A percentile compares a stretch with the other conserved stretches of the same genome.
Evolutionary conservation across 2,113 vertebrate species (phyloP).

Genomic region (Corapipo altera): DNA sequence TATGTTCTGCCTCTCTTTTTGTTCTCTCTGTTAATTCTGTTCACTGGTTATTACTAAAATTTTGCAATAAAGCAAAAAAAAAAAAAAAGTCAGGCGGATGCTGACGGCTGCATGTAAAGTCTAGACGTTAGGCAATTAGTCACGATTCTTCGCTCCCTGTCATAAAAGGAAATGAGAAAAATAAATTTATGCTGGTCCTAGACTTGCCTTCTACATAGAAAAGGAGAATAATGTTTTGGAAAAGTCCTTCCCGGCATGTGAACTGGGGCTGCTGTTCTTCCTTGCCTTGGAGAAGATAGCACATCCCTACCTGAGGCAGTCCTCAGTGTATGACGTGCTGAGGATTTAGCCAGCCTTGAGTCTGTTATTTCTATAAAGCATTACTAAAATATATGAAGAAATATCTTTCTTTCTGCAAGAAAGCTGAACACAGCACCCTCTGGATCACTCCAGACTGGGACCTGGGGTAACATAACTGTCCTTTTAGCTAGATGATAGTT

Average conservation of each 20-base stretch:
- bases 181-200: not conserved
- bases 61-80: conserved; percentile 2
- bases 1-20: conserved; percentile 20
- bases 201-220: not conserved
- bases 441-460: not conserved
- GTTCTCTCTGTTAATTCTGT: not conserved
- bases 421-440: not conserved
- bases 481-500: not conserved
- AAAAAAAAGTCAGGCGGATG: not conserved
- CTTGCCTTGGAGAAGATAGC: not conserved
- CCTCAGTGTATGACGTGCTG: not conserved
- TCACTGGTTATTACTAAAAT: not conserved
- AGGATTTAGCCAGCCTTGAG: not conserved
- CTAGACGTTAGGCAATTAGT: conserved; percentile 39
- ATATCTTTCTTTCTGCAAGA: not conserved
- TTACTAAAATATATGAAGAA: not conserved
- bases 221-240: not conserved
- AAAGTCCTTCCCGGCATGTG: not conserved
- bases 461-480: not conserved
- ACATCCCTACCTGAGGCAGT: not conserved
- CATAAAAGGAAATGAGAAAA: conserved; percentile 15
- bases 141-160: not conserved
- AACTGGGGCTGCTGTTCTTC: not conserved
- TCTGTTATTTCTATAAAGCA: not conserved
- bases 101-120: conserved; percentile 3